phyloP scores from a whole-genome alignment of 1,140 invertebrate genomes.

The Catajapyx aquilonaris region DNA sequence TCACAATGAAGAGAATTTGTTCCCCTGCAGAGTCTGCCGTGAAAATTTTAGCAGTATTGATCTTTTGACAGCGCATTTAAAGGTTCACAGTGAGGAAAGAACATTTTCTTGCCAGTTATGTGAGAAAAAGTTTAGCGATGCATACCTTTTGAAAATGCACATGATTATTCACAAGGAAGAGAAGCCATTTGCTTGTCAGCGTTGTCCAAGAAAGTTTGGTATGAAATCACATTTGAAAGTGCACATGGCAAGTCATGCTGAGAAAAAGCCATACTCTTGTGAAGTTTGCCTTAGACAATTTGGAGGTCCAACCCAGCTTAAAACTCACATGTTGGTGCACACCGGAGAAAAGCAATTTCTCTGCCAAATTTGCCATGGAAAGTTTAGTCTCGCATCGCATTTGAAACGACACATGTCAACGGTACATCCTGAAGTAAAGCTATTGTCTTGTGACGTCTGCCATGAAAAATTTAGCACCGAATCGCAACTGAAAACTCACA shows the following conservation, averaged over 20 bases:
- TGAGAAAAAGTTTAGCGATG: too few species aligned
- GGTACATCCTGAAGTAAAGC: too few species aligned
- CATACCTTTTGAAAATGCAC: too few species aligned
- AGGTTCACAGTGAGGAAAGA: not conserved
- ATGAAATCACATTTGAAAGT: not conserved
- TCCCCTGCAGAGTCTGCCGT: not conserved
- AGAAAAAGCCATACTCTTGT: not conserved
- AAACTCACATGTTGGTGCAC: not conserved
- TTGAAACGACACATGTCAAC: too few species aligned
- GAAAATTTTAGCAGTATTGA: conserved; percentile 1
- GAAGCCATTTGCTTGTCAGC: too few species aligned
- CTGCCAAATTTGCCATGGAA: too few species aligned
- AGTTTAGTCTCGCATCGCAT: too few species aligned
- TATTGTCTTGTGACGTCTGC: conserved; percentile 4
- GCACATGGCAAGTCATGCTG: too few species aligned
- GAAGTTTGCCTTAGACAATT: not conserved
- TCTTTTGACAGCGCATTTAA: not conserved
- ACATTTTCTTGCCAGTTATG: too few species aligned
- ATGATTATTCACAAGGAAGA: too few species aligned
- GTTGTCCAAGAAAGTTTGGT: conserved; percentile 5
- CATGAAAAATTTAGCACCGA: conserved; percentile 4
- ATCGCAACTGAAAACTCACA: not conserved
- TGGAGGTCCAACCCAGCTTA: not conserved
- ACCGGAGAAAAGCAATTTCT: too few species aligned
- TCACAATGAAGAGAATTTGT: conserved; percentile 8